Base-by-base conservation (phyloP, 2,888 invertebrate genomes). In the Glaucopsyche alexis region DNA sequence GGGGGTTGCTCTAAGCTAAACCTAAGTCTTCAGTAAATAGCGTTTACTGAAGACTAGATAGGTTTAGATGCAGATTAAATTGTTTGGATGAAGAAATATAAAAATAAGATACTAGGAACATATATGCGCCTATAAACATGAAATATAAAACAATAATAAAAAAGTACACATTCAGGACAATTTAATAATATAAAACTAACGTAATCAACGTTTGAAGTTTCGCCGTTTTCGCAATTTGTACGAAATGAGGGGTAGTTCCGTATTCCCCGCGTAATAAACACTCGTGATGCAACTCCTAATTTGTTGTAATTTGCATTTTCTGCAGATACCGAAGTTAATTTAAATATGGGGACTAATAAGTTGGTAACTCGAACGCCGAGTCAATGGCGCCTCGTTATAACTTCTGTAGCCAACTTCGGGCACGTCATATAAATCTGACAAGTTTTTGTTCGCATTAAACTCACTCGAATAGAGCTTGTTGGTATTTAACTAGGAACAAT, bases 341-440 rank as follows among this genome's bases (percentile, higher is more conserved):
- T 66, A 66, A 66, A 66, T 66, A 42, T 66, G 42, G n/a, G 81
- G 83, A 86, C 85, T 84, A 85, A 83, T 83, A 84, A 87, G 84
- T 84, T 81, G 78, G 79, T 79, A 81, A 80, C 78, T 80, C 78
- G 83, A 84, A 83, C 81, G 79, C 77, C 80, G 81, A 87, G 84
- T 89, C 87, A 88, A 89, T 87, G 85, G 76, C 71, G 72, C 76
- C 77, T 81, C 78, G 77, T 81, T 81, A 80, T 79, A 80, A 81
- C 77, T 79, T 80, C 76, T 72, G 75, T 76, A 74, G 72, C 49
- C 72, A 78, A 79, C 78, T 79, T 79, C 75, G 69, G 78, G 76
- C 78, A 77, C 78, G 75, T 76, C 75, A 75, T 76, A 77, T 71
- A 73, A 75, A 78, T 76, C 74, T 76, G 75, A 72, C 75, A 75